Percentiles rank a stretch among this genome's conserved stretches.
Evolutionary conservation across 2,797 vertebrate genomes (phyloP).

Genomic region (Tarsius wallacei): DNA sequence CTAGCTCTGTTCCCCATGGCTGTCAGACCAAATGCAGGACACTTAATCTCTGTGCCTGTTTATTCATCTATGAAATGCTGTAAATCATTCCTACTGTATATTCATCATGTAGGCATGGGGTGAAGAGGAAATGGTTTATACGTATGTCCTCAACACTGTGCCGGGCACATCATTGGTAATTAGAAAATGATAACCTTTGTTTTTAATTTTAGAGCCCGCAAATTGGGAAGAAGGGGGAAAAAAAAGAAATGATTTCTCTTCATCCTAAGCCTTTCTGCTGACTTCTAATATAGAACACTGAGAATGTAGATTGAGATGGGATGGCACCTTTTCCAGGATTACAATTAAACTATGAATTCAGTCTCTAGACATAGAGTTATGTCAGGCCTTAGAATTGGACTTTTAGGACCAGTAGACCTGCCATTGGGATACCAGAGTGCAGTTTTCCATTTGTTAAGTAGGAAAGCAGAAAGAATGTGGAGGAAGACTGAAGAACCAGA

Average conservation of each 20-base stretch:
- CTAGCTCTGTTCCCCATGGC: not conserved
- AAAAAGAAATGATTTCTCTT: not conserved
- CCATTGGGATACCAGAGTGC: not conserved
- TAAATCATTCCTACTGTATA: not conserved
- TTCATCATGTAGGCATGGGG: not conserved
- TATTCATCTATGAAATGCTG: not conserved
- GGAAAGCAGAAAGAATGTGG: not conserved
- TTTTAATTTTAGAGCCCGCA: constrained; percentile 2
- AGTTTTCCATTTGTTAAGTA: not conserved
- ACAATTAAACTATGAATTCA: not conserved
- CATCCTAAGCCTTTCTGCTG: not conserved
- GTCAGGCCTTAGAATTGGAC: not conserved
- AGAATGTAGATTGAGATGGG: not conserved
- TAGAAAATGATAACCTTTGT: not conserved
- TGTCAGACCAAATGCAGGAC: not conserved
- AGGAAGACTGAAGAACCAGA: not conserved
- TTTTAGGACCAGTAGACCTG: not conserved
- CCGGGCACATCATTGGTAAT: not conserved
- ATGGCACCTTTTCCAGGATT: not conserved
- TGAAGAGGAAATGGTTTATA: not conserved
- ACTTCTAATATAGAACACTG: not conserved
- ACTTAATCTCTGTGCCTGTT: not conserved
- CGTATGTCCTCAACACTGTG: not conserved
- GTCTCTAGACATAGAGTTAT: not conserved
- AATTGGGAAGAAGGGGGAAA: not conserved